phyloP scores from a whole-genome alignment of 2,888 invertebrate genomes.

The Ptycholaimellus sp. region DNA sequence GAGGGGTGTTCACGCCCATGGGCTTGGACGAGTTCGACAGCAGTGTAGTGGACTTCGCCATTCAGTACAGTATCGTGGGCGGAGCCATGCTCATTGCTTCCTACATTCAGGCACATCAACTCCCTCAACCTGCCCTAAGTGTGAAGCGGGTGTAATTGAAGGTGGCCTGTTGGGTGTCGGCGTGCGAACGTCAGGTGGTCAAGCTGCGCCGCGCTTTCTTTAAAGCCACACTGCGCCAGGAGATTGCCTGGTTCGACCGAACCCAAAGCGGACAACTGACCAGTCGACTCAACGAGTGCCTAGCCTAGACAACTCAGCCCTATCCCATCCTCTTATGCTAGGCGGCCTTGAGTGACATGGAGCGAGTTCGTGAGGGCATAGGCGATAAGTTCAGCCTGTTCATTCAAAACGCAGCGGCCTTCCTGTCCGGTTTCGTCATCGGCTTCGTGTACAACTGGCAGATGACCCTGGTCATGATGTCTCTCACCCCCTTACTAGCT shows the following conservation, averaged over 20 bases:
- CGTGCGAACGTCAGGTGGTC: conserved; percentile 28
- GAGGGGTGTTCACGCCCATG: no score
- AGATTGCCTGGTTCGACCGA: conserved; percentile 30
- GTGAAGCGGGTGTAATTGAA: conserved; percentile 5
- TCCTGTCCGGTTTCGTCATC: conserved; percentile 29
- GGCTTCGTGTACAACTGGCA: conserved; percentile 35
- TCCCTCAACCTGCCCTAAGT: conserved; percentile 22
- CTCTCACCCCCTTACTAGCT: conserved; percentile 32
- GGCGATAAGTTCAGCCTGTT: conserved; percentile 33
- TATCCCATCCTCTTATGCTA: not conserved
- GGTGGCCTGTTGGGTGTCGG: conserved; percentile 21
- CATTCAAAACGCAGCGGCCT: conserved; percentile 28
- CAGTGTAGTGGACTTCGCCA: conserved; percentile 14
- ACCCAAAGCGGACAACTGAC: conserved; percentile 32
- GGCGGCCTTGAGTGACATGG: conserved; percentile 29
- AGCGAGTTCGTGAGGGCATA: conserved; percentile 32
- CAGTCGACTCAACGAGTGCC: conserved; percentile 33
- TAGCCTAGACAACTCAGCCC: not conserved
- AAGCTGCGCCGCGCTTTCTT: conserved; percentile 31
- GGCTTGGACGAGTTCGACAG: conserved; percentile 18
- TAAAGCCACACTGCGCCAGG: conserved; percentile 25
- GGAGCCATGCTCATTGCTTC: conserved; percentile 30
- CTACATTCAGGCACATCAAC: conserved; percentile 29
- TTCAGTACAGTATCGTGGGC: conserved; percentile 31
- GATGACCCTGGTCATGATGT: conserved; percentile 35